Conservation (phyloP, 2,797 vertebrate species). For the Botia kubotai region DNA sequence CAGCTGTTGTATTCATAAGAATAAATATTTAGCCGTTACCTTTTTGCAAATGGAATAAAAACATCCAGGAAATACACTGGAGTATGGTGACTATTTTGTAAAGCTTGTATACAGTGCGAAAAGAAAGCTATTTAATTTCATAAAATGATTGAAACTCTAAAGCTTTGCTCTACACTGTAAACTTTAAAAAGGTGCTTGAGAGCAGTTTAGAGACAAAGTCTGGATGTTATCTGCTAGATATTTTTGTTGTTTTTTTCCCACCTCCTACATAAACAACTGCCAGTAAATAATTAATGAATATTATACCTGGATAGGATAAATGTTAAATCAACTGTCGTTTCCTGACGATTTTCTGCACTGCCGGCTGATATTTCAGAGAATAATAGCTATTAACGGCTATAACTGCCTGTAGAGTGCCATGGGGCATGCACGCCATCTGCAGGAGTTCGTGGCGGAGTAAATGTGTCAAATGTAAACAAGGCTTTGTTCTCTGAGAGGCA, state of each 20-base stretch:
- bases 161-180: no score
- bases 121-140: no score
- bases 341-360: background rate
- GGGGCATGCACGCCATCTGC: background rate
- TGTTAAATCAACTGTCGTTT: background rate
- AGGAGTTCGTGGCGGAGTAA: background rate
- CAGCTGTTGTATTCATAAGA: no score
- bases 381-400: background rate
- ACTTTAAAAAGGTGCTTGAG: background rate
- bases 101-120: no score
- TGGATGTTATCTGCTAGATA: background rate
- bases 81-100: no score
- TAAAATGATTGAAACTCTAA: no score
- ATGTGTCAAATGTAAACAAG: slow-evolving; percentile 8
- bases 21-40: no score
- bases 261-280: background rate
- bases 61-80: no score
- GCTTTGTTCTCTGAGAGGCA: background rate
- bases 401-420: background rate
- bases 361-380: background rate
- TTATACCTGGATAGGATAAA: background rate
- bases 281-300: background rate
- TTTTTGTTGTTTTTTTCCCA: background rate
- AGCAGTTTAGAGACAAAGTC: background rate
- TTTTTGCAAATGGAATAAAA: no score